These are phyloP conservation scores for Pteropus alecto DNA, from an alignment of 2,113 vertebrate species.

Conservation along the genomic window DNA sequence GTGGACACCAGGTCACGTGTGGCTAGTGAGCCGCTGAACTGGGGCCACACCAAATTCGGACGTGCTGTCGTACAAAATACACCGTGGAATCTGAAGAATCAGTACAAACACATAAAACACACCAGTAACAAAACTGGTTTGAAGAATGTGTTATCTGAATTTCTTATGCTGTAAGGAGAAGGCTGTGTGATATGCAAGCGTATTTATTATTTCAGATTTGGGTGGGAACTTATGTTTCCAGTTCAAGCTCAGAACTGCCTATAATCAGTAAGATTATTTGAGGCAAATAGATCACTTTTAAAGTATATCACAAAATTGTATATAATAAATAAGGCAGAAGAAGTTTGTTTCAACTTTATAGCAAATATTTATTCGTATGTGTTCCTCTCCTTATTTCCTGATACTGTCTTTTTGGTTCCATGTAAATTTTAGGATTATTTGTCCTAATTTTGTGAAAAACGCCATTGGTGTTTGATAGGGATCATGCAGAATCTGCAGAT, in stretches of 20 bases:
- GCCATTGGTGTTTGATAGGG: too few species aligned
- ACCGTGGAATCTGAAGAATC: too few species aligned
- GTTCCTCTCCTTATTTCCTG: not conserved
- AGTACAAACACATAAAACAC: too few species aligned
- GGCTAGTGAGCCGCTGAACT: not conserved
- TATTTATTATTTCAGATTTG: not conserved
- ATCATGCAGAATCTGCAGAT: too few species aligned
- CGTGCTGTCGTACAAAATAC: not conserved
- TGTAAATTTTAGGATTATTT: too few species aligned
- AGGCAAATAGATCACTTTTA: not conserved
- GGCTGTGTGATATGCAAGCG: not conserved
- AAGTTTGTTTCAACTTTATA: not conserved
- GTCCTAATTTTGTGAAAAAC: too few species aligned
- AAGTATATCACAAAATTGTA: not conserved
- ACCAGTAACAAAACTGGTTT: not conserved
- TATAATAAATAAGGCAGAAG: not conserved
- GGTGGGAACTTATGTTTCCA: not conserved
- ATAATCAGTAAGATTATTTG: not conserved
- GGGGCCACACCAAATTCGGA: not conserved
- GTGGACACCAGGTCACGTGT: too few species aligned
- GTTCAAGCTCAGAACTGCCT: not conserved
- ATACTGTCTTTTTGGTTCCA: not conserved
- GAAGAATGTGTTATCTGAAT: not conserved
- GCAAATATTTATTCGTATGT: not conserved
- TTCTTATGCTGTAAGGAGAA: not conserved